These are phyloP conservation scores for Sceliomorpha sp. DNA, from an alignment of 2,888 invertebrate genomes.

Conservation along the genomic window DNA sequence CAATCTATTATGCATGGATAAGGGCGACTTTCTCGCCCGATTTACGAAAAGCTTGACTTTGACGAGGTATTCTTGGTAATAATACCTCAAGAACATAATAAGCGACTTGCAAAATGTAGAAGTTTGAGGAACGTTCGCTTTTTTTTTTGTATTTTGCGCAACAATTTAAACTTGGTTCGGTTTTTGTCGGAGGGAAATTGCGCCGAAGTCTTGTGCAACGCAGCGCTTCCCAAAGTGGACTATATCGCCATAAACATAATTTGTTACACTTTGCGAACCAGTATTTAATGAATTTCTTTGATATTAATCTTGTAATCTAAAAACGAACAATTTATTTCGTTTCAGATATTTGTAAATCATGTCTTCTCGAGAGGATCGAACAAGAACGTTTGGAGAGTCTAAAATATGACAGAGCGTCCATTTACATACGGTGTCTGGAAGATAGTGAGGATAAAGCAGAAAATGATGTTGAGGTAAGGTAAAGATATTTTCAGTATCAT, in stretches of 20 bases:
- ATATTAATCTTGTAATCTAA: too few species aligned
- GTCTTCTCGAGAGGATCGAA: conserved; percentile 71
- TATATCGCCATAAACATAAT: too few species aligned
- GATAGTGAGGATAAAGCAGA: conserved; percentile 71
- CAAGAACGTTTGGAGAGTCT: conserved; percentile 74
- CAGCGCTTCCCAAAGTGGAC: too few species aligned
- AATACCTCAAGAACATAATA: conserved; percentile 38
- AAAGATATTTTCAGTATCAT: conserved; percentile 2
- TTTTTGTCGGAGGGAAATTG: conserved; percentile 8
- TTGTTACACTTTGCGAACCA: too few species aligned
- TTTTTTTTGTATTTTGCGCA: neutral
- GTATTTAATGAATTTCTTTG: too few species aligned
- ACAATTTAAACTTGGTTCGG: neutral
- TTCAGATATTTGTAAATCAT: conserved; percentile 70
- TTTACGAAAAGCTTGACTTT: conserved; percentile 52
- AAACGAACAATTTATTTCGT: too few species aligned
- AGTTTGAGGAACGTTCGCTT: neutral
- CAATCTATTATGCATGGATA: conserved; percentile 78
- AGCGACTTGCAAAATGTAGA: conserved; percentile 12
- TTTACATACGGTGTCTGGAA: conserved; percentile 75
- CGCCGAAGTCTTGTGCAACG: too few species aligned
- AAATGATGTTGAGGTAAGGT: conserved; percentile 64
- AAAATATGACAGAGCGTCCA: conserved; percentile 75
- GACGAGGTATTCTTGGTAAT: conserved; percentile 52
- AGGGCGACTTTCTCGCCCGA: conserved; percentile 62